Conservation (phyloP, 2,888 invertebrate species). For the Epinotia nisella region DNA sequence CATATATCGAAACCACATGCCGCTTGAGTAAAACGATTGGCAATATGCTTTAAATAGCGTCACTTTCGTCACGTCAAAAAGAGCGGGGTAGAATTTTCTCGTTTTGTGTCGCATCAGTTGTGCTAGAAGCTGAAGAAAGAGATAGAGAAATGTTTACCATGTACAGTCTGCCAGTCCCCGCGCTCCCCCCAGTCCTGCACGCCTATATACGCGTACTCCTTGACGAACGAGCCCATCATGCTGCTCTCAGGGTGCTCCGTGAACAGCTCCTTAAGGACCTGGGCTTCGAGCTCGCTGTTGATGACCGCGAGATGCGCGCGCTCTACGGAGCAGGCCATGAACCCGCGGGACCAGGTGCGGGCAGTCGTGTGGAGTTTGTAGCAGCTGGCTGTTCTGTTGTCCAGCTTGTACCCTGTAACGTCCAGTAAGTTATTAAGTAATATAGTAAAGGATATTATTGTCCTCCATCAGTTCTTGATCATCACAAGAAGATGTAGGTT, state of each 20-base stretch:
- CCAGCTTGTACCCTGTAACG: conserved; percentile 56
- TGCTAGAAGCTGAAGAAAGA: background rate
- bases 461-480: no score
- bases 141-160: background rate
- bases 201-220: conserved; percentile 41
- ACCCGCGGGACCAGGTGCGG: conserved; percentile 58
- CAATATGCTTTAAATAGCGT: no score
- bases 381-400: conserved; percentile 58
- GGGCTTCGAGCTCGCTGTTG: conserved; percentile 57
- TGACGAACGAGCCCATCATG: background rate
- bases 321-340: conserved; percentile 62
- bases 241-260: background rate
- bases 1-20: no score
- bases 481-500: no score
- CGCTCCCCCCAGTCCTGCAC: conserved; percentile 1
- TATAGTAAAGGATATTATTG: no score
- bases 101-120: no score
- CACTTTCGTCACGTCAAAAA: no score
- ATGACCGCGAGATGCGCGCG: conserved; percentile 61
- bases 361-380: conserved; percentile 63
- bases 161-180: conserved; percentile 9
- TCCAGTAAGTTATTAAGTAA: no score
- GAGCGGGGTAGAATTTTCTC: no score
- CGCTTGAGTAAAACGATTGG: no score
- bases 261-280: conserved; percentile 51